Percentiles rank a stretch among this genome's conserved stretches.
These are phyloP conservation scores for Ceriagrion tenellum DNA, from an alignment of 2,888 invertebrate species.

Conservation along the genomic window DNA sequence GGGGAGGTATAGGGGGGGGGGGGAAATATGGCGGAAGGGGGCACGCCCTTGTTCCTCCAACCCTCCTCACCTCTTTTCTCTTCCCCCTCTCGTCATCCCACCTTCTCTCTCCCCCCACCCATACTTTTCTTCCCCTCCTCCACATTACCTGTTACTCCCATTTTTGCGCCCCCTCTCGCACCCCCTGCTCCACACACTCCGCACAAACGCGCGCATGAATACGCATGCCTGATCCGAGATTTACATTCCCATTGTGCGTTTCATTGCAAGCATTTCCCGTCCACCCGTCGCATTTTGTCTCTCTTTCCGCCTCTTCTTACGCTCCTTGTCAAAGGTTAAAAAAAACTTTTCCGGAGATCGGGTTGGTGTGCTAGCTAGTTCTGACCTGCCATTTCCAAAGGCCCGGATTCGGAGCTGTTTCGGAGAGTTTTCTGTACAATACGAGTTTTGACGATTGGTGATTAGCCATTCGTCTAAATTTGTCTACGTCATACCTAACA, in stretches of 20 bases:
- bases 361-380: too few species aligned
- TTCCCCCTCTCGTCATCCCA: not conserved
- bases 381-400: too few species aligned
- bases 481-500: too few species aligned
- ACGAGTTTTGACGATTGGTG: too few species aligned
- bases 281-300: not conserved
- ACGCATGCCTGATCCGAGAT: not conserved
- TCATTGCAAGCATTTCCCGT: not conserved
- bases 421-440: too few species aligned
- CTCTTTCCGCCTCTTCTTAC: not conserved
- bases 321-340: not conserved
- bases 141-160: too few species aligned
- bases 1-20: too few species aligned
- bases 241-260: constrained; percentile 55
- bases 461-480: too few species aligned
- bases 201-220: not conserved
- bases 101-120: not conserved
- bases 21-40: not conserved
- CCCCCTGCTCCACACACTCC: not conserved
- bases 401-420: too few species aligned
- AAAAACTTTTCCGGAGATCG: not conserved
- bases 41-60: not conserved
- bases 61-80: not conserved
- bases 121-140: not conserved
- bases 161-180: too few species aligned